Conservation (phyloP, 2,113 vertebrate species). For the Podarcis raffonei region DNA sequence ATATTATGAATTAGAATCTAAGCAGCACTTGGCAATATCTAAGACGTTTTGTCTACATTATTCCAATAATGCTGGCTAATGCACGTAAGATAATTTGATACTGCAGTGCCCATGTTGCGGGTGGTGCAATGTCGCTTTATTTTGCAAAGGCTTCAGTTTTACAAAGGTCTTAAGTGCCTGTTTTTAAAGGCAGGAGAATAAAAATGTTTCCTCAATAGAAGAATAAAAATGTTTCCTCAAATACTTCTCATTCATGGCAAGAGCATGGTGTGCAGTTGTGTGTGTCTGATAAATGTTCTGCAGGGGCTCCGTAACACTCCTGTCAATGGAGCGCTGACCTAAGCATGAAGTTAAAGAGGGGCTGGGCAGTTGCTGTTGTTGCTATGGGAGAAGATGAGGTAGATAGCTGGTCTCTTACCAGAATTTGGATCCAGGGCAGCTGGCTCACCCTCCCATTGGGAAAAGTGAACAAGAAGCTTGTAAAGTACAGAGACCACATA, state of each 20-base stretch:
- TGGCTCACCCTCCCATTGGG: conserved; percentile 81
- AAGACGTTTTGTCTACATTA: neutral
- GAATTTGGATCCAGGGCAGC: conserved; percentile 80
- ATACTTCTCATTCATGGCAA: conserved; percentile 63
- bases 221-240: conserved; percentile 51
- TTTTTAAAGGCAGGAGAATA: conserved; percentile 45
- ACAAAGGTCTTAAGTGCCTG: conserved; percentile 51
- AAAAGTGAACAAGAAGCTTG: conserved; percentile 84
- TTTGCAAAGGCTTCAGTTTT: conserved; percentile 48
- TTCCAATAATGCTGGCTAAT: neutral
- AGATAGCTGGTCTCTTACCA: conserved; percentile 71
- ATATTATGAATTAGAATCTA: neutral
- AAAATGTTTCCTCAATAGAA: conserved; percentile 48
- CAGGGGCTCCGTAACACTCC: neutral
- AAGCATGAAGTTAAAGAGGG: conserved; percentile 23
- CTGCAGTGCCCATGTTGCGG: neutral
- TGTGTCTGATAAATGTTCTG: neutral
- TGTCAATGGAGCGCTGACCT: neutral
- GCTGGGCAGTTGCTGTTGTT: neutral
- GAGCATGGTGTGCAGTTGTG: conserved; percentile 10
- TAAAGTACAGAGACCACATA: conserved; percentile 83
- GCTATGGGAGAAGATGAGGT: conserved; percentile 64
- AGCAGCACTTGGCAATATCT: neutral
- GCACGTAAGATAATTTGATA: neutral
- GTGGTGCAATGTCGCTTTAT: conserved; percentile 47